Percentiles rank a stretch among this genome's conserved stretches.
Conservation (phyloP, 2,888 invertebrate species). For the Aquatica leii region DNA sequence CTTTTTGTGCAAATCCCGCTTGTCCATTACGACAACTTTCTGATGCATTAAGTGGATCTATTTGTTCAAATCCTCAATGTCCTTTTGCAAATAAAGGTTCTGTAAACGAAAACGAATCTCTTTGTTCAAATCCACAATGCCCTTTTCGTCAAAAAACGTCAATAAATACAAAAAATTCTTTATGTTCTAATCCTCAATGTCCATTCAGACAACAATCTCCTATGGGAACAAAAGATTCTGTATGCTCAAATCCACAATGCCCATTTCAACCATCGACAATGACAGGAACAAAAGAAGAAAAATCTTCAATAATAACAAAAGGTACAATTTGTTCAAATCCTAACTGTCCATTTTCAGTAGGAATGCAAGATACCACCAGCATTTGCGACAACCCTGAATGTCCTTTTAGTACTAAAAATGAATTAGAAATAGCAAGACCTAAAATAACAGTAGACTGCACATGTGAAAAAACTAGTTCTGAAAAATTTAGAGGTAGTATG, state of each 20-base stretch:
- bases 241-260: conserved; percentile 4
- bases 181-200: conserved; percentile 56
- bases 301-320: too few species aligned
- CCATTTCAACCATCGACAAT: conserved; percentile 35
- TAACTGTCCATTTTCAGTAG: conserved; percentile 37
- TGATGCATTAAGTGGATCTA: background rate
- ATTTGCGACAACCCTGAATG: conserved; percentile 26
- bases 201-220: conserved; percentile 47
- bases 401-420: conserved; percentile 20
- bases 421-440: background rate
- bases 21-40: background rate
- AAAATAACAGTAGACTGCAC: too few species aligned
- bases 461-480: too few species aligned
- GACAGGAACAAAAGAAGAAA: too few species aligned
- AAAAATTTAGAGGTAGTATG: background rate
- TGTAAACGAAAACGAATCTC: too few species aligned
- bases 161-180: background rate
- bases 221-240: conserved; percentile 5
- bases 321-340: conserved; percentile 15
- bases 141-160: too few species aligned
- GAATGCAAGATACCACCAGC: background rate
- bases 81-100: too few species aligned
- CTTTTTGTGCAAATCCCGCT: conserved; percentile 1
- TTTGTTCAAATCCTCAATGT: conserved; percentile 9
- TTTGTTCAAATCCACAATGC: too few species aligned